Base-by-base conservation (phyloP, 2,113 vertebrate species). In the Pterophyllum scalare region DNA sequence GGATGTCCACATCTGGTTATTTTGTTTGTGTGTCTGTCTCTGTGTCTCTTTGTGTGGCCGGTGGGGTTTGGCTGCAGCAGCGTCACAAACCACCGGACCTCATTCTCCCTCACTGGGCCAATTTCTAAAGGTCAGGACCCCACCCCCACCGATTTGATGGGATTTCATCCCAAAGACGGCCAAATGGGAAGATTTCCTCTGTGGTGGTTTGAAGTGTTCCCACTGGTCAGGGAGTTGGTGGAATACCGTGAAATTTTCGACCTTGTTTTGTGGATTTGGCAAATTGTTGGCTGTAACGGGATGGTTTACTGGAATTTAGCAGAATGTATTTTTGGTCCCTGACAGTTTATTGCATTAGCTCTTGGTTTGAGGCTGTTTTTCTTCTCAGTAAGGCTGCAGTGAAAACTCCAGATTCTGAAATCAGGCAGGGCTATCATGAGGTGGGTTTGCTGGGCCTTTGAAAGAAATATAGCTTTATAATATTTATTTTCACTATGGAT, bases 51-150 rank as follows among this genome's bases (percentile, higher is more conserved):
- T 82, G 81, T 91, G 83, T 85, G 86, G 78, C 57, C 72, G 6
- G 57, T 33, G 40, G 3, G 90, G 90, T 87, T 94, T 94, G 92
- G 90, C 90, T 77, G 56, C 79, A 7, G 58, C 65, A 86, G 77
- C 67, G 24, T 75, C 59, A 65, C 79, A 75, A 87, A 91, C 87
- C 91, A 43, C 87, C 28, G 35, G 58, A 20, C 65, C 85, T 79
- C 67, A 80, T 76, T 86, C 77, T 58, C 56, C 54, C 64, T 72
- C 61, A 85, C 49, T 67, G 79, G 82, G 70, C 5, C 2, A 2
- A 4, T 65, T 38, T 77, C 62, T 84, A 70, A 83, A 88, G 87
- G 84, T 89, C 87, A 81, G 59, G 64, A 61, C 12, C 59, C 35
- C 46, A 59, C 33, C 14, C 1, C n/a, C 6, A 31, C 3, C 6